Conservation (phyloP, 2,888 invertebrate species). For the Caenorhabditis sp. region DNA sequence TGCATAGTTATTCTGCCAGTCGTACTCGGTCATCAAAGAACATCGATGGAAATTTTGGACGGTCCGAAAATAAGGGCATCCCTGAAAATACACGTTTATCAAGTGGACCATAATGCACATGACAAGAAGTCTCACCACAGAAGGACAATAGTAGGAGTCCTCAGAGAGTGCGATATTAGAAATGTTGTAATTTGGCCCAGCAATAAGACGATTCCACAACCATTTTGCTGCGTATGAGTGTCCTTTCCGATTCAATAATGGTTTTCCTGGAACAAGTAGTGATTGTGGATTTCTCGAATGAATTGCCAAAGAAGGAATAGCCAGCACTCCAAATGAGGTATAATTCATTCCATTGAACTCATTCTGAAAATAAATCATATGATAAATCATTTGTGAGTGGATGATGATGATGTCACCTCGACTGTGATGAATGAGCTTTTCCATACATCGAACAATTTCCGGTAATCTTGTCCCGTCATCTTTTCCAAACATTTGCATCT, state of each 20-base stretch:
- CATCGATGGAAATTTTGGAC: conserved; percentile 61
- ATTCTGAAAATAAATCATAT: conserved; percentile 41
- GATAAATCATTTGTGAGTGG: too few relatives aligned
- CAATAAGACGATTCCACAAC: conserved; percentile 68
- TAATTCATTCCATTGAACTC: conserved; percentile 61
- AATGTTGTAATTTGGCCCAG: conserved; percentile 63
- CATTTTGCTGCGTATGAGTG: conserved; percentile 69
- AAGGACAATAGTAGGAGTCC: conserved; percentile 67
- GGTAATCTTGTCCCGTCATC: conserved; percentile 55
- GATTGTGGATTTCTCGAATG: conserved; percentile 64
- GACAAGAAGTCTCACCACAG: conserved; percentile 22
- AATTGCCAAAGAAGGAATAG: conserved; percentile 62
- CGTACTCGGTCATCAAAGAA: conserved; percentile 49
- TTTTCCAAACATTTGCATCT: conserved; percentile 54
- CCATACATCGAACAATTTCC: conserved; percentile 58
- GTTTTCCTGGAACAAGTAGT: conserved; percentile 58
- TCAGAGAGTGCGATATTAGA: conserved; percentile 57
- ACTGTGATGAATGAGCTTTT: conserved; percentile 51
- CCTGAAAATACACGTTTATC: conserved; percentile 30
- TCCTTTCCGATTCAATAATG: conserved; percentile 64
- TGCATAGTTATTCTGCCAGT: conserved; percentile 28
- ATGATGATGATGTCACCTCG: too few relatives aligned
- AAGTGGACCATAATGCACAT: not conserved
- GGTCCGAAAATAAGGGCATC: conserved; percentile 67
- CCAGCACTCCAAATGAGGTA: conserved; percentile 60